Evolutionary conservation across 2,113 vertebrate species (phyloP), one percentile per base, ranked within the genome.

Genomic region (Aviceda subcristata): DNA sequence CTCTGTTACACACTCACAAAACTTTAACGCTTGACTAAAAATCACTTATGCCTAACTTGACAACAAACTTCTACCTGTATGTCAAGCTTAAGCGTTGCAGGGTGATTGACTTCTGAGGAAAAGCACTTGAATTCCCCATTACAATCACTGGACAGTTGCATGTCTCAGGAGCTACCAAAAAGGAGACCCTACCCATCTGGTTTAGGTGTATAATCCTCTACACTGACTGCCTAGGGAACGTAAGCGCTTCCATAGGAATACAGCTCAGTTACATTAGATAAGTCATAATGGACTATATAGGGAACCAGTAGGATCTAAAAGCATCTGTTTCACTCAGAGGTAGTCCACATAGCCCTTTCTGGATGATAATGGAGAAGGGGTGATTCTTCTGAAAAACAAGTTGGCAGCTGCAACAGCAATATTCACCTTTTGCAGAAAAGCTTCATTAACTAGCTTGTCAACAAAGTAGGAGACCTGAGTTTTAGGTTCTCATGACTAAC

Each of bases 171-270:
- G 14, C 18, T 48, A 24, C 8, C 10, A 15, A 22, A 86, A 50
- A 38, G 46, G 34, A 86, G 45, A 53, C 7, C 21, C 27, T 69
- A 12, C 36, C 36, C 4, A 3, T 67, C 7, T 89, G 10, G 43
- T 50, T 83, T 27, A 79, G 23, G 12, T 64, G 18, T 63, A 18
- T 72, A 22, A 26, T 66, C 32, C 22, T 43, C 34, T 27, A 75
- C 0, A 1, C 19, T 72, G 27, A 14, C 11, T 20, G 72, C 38
- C 22, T 16, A 18, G 26, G 29, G 13, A 67, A n/a, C 2, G 0
- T n/a, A 55, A 45, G 21, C 56, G 16, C 18, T 92, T 85, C 51
- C 20, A 3, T 45, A 46, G 56, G 34, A 85, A 36, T 64, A 56
- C 16, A 76, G 12, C 27, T 57, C 18, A 12, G 36, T 78, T 81